Base-by-base conservation (phyloP, 2,888 invertebrate genomes). In the Parthenolecanium corni region DNA sequence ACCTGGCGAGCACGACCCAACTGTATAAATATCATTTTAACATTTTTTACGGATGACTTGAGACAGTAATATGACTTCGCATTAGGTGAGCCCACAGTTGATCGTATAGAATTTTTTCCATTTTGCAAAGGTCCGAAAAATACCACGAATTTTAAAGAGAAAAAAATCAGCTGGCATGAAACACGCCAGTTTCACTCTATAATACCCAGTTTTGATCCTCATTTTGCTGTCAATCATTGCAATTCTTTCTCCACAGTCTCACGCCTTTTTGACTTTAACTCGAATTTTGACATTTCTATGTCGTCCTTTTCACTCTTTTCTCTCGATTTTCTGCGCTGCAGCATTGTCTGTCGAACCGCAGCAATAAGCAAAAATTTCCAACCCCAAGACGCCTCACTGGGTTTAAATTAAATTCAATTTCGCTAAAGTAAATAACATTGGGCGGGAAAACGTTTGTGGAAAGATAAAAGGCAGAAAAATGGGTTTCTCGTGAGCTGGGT, bases 161-260 rank as follows among this genome's bases (percentile, higher is more conserved):
- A 38, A 38, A 12, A 38, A 38, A 38, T 38, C 38, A 38, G 9
- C 38, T 38, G 38, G 38, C 38, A 12, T 38, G 38, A 38, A 11
- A 12, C 9, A 38, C 38, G 9, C 38, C 9, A 12, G 38, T 38
- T 38, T 38, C 9, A 38, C 14, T 11, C 9, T 38, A 38, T 38
- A 9, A 24, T 5, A 54, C 24, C 40, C 38, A 54, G 38, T 54
- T 38, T 42, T 42, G 54, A 54, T 54, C 23, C 54, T 42, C n/a
- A 54, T 54, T 54, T 54, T 20, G 42, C 54, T 54, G 54, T 54
- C 54, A 54, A 54, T 54, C 54, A 54, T 54, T n/a, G n/a, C n/a
- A n/a, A n/a, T n/a, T 21, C 38, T 11, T 23, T 54, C 21, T 54
- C 40, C 42, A 40, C 42, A 54, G 40, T 54, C 40, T 54, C 54